phyloP scores from a whole-genome alignment of 1,140 invertebrate species.

The Drosophila carrolli region DNA sequence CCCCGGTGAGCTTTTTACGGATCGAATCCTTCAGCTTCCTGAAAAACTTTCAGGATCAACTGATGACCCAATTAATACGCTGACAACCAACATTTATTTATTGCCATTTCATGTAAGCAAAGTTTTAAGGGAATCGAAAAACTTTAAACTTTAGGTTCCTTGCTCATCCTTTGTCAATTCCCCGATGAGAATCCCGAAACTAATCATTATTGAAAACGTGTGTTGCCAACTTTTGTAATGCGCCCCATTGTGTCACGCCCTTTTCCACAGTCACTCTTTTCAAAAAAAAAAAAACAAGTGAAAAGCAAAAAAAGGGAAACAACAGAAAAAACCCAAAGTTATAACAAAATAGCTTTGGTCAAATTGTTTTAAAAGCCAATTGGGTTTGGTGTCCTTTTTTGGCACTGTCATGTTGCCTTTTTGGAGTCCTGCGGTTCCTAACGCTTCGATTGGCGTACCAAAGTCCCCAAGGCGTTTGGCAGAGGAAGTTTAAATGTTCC shows the following conservation, averaged over 20 bases:
- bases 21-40: conserved; percentile 8
- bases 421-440: conserved; percentile 10
- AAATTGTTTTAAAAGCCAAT: conserved; percentile 73
- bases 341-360: conserved; percentile 69
- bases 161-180: conserved; percentile 37
- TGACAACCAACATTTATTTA: conserved; percentile 61
- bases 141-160: conserved; percentile 49
- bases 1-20: conserved; percentile 38
- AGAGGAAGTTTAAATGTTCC: conserved; percentile 17
- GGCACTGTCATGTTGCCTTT: conserved; percentile 13
- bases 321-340: conserved; percentile 50
- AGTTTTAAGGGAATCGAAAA: conserved; percentile 24
- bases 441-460: conserved; percentile 33
- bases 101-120: conserved; percentile 29
- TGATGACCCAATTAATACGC: conserved; percentile 52
- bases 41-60: conserved; percentile 46
- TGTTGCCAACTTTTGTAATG: conserved; percentile 50
- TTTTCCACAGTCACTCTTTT: conserved; percentile 20
- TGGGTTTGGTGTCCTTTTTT: conserved; percentile 55
- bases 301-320: conserved; percentile 1
- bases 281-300: conserved; percentile 11
- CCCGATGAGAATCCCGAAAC: conserved; percentile 36
- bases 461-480: conserved; percentile 28
- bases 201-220: conserved; percentile 78
- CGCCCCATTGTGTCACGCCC: conserved; percentile 38